Evolutionary conservation across 2,888 invertebrate genomes (phyloP).

Genomic region (Scaptomyza reducta): DNA sequence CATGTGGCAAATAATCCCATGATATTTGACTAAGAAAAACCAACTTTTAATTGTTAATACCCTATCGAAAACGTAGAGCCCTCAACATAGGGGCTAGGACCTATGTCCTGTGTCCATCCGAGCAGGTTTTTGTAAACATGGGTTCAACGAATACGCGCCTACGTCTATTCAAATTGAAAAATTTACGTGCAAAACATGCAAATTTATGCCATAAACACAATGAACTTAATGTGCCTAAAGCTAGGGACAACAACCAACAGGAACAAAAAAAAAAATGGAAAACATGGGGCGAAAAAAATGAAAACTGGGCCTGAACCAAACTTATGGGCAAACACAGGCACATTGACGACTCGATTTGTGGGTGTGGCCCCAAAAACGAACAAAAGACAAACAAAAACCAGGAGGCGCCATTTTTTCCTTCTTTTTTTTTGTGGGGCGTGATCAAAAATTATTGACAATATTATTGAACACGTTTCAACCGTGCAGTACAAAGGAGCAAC

Average conservation of each 20-base stretch:
- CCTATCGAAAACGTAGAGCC: neutral
- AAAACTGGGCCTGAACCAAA: conserved; percentile 51
- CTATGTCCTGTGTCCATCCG: neutral
- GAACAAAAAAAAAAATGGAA: neutral
- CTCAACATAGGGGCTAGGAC: conserved; percentile 6
- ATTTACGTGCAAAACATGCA: conserved; percentile 79
- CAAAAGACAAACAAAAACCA: conserved; percentile 10
- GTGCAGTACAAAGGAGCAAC: conserved; percentile 49
- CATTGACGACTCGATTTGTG: conserved; percentile 75
- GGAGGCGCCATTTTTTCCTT: conserved; percentile 29
- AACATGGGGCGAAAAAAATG: conserved; percentile 14
- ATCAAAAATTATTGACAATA: conserved; percentile 72
- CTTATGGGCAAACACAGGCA: conserved; percentile 64
- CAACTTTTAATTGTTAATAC: neutral
- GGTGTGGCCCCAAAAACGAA: conserved; percentile 59
- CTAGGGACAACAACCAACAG: conserved; percentile 23
- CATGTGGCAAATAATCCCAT: too few relatives aligned
- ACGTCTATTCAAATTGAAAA: conserved; percentile 77
- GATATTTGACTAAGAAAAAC: neutral
- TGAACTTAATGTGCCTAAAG: conserved; percentile 74
- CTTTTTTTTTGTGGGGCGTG: conserved; percentile 21
- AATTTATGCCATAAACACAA: conserved; percentile 81
- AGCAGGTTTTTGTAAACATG: conserved; percentile 5
- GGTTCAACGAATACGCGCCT: conserved; percentile 34
- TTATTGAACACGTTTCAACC: conserved; percentile 77